Evolutionary conservation across 2,888 invertebrate species (phyloP).

Genomic region (Tenthredo scrophulariae): DNA sequence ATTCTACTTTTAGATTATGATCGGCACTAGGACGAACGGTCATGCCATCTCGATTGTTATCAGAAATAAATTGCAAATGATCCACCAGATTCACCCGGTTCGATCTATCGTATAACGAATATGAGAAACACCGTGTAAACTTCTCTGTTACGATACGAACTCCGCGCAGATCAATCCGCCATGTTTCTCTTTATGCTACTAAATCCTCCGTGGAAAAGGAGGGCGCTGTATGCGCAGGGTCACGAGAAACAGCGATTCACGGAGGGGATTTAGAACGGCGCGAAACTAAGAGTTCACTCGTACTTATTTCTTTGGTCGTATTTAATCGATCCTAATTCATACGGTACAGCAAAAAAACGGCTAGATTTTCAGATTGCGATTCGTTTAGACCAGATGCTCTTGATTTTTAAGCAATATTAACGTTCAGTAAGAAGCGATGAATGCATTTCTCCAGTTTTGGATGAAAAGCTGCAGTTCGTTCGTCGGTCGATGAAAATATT

Average conservation of each 20-base stretch:
- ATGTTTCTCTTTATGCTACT: conserved; percentile 32
- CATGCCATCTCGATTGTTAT: too few relatives aligned
- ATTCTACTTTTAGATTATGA: not conserved
- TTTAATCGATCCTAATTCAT: not conserved
- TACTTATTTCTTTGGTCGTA: not conserved
- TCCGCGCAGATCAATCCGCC: conserved; percentile 45
- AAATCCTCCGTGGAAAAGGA: conserved; percentile 19
- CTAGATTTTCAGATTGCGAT: too few relatives aligned
- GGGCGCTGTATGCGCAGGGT: conserved; percentile 41
- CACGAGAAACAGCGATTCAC: not conserved
- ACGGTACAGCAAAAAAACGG: not conserved
- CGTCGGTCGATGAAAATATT: too few relatives aligned
- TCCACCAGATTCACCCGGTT: not conserved
- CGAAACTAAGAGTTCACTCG: not conserved
- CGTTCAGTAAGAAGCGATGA: too few relatives aligned
- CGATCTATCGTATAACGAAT: not conserved
- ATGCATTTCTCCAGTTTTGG: too few relatives aligned
- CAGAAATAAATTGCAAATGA: too few relatives aligned
- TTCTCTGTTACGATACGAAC: conserved; percentile 21
- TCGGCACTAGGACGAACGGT: not conserved
- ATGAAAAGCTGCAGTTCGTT: too few relatives aligned
- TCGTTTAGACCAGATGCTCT: too few relatives aligned
- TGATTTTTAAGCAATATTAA: too few relatives aligned
- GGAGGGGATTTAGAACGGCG: conserved; percentile 28
- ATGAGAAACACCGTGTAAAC: not conserved